phyloP scores from a whole-genome alignment of 1,140 invertebrate genomes.

The Nasonia longicornis region DNA sequence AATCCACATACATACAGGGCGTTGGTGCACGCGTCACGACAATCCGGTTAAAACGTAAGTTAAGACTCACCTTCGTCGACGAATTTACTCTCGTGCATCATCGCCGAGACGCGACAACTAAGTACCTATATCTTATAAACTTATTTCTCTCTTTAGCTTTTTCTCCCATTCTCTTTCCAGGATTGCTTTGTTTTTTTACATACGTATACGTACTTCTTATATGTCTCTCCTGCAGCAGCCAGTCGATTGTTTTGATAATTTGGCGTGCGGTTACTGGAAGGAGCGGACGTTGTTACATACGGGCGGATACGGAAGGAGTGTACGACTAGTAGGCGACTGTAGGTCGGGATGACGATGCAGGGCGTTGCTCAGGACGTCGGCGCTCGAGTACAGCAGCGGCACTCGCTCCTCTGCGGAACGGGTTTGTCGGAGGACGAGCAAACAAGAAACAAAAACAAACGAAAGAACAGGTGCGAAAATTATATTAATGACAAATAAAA shows the following conservation, averaged over 20 bases:
- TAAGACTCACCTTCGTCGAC: not conserved
- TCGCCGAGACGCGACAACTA: not conserved
- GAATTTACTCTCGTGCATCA: not conserved
- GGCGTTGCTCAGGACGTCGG: conserved; percentile 67
- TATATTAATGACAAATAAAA: conserved; percentile 43
- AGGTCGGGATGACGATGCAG: conserved; percentile 65
- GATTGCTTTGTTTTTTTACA: not conserved
- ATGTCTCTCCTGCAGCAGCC: not conserved
- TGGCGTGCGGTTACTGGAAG: conserved; percentile 51
- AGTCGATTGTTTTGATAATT: not conserved
- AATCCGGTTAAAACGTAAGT: not conserved
- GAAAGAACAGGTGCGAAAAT: conserved; percentile 59
- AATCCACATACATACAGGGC: not conserved
- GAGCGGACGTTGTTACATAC: conserved; percentile 61
- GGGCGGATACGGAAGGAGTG: conserved; percentile 60
- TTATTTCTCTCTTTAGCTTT: not conserved
- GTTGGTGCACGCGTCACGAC: not conserved
- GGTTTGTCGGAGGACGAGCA: conserved; percentile 24
- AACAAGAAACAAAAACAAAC: conserved; percentile 55
- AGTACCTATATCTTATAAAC: not conserved
- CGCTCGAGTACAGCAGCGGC: conserved; percentile 68
- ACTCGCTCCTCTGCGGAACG: conserved; percentile 65
- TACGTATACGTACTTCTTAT: not conserved
- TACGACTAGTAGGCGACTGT: conserved; percentile 50
- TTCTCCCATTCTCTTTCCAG: not conserved